Conservation (phyloP, 1,140 invertebrate species). For the Drosophila yakuba region DNA sequence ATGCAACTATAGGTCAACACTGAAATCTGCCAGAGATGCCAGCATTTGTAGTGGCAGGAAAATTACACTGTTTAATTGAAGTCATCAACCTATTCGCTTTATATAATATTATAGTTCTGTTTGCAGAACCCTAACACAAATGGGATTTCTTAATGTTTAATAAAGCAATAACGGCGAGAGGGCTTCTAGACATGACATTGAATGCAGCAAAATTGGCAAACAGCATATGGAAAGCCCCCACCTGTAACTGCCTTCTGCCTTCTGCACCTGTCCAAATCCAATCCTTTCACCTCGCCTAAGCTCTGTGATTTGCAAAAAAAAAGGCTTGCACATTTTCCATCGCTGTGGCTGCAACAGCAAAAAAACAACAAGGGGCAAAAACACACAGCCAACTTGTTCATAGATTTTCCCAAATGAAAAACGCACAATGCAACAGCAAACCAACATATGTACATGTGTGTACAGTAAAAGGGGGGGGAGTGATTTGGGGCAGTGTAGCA, state of each 20-base stretch:
- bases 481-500: not conserved
- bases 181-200: not conserved
- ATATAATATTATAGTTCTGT: too few species aligned
- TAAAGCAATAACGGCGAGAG: not conserved
- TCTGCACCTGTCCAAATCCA: not conserved
- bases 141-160: too few species aligned
- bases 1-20: not conserved
- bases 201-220: not conserved
- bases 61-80: too few species aligned
- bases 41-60: not conserved
- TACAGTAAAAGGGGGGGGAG: not conserved
- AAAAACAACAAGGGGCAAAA: not conserved
- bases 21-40: constrained; percentile 1
- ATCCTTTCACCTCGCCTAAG: not conserved
- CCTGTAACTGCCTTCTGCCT: not conserved
- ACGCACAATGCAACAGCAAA: constrained; percentile 29
- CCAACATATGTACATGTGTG: not conserved
- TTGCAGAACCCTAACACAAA: too few species aligned
- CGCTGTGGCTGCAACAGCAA: not conserved
- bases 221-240: not conserved
- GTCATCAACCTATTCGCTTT: too few species aligned
- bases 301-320: constrained; percentile 14
- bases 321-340: constrained; percentile 18
- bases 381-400: constrained; percentile 10
- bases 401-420: constrained; percentile 52